These are phyloP conservation scores for Bettongia penicillata DNA, from an alignment of 2,113 vertebrate species.

Conservation along the genomic window DNA sequence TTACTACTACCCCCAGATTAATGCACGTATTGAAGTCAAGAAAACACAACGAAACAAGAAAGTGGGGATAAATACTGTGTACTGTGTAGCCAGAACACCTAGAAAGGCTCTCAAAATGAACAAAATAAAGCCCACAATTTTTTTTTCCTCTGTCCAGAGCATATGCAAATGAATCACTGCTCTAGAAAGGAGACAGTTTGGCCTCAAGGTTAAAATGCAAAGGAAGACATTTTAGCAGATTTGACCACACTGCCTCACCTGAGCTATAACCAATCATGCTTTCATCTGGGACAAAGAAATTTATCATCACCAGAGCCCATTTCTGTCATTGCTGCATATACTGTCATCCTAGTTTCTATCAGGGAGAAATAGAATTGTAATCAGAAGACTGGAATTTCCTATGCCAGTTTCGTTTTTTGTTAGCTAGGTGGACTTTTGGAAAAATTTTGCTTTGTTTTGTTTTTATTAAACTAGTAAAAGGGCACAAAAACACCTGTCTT, in stretches of 20 bases:
- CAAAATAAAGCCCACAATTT: constrained; percentile 41
- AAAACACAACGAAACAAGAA: background rate
- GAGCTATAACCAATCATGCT: background rate
- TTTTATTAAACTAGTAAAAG: background rate
- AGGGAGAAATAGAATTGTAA: background rate
- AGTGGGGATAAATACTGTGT: background rate
- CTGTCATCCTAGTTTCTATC: background rate
- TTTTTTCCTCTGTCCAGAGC: background rate
- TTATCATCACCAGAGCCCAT: constrained; percentile 40
- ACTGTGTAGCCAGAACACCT: constrained; percentile 16
- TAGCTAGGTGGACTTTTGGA: background rate
- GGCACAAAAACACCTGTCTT: background rate
- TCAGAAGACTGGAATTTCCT: background rate
- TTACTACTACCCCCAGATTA: background rate
- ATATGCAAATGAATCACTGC: constrained; percentile 25
- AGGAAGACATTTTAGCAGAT: constrained; percentile 24
- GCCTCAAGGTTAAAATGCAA: constrained; percentile 26
- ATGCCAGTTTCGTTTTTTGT: background rate
- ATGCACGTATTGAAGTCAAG: background rate
- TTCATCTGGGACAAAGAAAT: background rate
- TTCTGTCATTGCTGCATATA: background rate
- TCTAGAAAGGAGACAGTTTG: constrained; percentile 28
- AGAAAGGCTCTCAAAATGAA: constrained; percentile 13
- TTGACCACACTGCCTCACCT: background rate
- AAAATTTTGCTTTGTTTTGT: background rate